phyloP scores from a whole-genome alignment of 2,888 invertebrate species.

The Amblyteles armatorius region DNA sequence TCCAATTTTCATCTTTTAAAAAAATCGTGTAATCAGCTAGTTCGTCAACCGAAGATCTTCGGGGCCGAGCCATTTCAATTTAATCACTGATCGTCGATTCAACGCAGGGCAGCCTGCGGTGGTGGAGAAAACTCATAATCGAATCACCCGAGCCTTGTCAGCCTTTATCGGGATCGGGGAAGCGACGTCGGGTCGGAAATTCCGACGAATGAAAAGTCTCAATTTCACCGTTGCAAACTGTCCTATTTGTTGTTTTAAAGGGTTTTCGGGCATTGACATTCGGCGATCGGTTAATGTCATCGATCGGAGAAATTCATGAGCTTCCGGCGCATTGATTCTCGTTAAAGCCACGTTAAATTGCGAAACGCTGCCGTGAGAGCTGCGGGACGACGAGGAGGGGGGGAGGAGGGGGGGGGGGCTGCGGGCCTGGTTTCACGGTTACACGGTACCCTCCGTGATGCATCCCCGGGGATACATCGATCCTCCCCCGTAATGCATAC shows the following conservation, averaged over 20 bases:
- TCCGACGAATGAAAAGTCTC: background rate
- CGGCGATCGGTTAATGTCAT: conserved; percentile 5
- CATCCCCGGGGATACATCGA: conserved; percentile 45
- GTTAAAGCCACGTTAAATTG: conserved; percentile 54
- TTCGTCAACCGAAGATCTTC: conserved; percentile 29
- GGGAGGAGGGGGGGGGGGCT: background rate
- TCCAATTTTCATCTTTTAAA: too few relatives aligned
- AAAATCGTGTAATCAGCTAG: background rate
- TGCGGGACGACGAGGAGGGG: background rate
- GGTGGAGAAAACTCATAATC: too few relatives aligned
- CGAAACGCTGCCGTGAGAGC: conserved; percentile 6
- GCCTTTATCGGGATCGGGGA: too few relatives aligned
- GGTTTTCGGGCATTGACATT: background rate
- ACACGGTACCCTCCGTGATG: conserved; percentile 8
- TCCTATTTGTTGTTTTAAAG: conserved; percentile 8
- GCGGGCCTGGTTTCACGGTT: conserved; percentile 8
- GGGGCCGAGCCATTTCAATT: conserved; percentile 7
- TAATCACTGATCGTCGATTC: too few relatives aligned
- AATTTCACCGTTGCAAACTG: background rate
- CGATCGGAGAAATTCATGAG: conserved; percentile 46
- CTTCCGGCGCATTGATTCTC: conserved; percentile 54
- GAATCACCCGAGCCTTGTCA: too few relatives aligned
- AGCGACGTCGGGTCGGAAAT: too few relatives aligned
- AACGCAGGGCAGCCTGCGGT: too few relatives aligned
- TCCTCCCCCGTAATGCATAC: conserved; percentile 16